Evolutionary conservation across 2,797 vertebrate species (phyloP), one percentile per base, ranked within the genome.

Genomic region (Amniataba percoides): DNA sequence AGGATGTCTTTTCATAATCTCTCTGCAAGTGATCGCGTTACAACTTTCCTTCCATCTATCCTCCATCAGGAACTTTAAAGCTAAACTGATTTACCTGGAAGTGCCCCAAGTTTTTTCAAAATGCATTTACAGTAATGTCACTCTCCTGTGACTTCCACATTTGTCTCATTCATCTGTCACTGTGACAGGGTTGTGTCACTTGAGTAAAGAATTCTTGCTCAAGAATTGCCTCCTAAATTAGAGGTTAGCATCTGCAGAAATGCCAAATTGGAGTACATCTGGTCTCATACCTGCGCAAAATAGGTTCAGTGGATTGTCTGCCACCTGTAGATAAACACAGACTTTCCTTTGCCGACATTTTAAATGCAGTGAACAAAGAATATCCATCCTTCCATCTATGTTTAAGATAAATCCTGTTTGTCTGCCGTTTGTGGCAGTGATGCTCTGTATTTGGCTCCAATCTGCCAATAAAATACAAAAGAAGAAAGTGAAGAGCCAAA

Each of bases 1-100:
- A 56, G 71, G 76, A 79, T 83, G 81, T 84, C 78, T 83, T 85
- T 84, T 74, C 75, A 84, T 79, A 71, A 83, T 82, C 73, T 84
- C 68, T 62, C 48, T 25, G 77, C 40, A 58, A 80, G 64, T 73
- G 78, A 85, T 89, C 59, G 42, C 16, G 16, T 88, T 89, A 82
- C 68, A 81, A 53, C 59, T 81, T 77, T 64, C 46, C 72, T 52
- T 80, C 56, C 67, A 66, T 74, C 79, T 58, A 53, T 73, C 42
- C 49, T 84, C 64, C 59, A 80, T 77, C 75, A 57, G 48, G 73
- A 69, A 84, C 60, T 66, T 75, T 45, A 67, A 77, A 84, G 69
- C 46, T 82, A 85, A 89, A 78, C 72, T 39, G 67, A 85, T 85
- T 82, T 87, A 65, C 58, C 56, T 39, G 74, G 72, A 74, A 85